Evolutionary conservation across 2,797 vertebrate species (phyloP).

Genomic region (Nannoperca australis): DNA sequence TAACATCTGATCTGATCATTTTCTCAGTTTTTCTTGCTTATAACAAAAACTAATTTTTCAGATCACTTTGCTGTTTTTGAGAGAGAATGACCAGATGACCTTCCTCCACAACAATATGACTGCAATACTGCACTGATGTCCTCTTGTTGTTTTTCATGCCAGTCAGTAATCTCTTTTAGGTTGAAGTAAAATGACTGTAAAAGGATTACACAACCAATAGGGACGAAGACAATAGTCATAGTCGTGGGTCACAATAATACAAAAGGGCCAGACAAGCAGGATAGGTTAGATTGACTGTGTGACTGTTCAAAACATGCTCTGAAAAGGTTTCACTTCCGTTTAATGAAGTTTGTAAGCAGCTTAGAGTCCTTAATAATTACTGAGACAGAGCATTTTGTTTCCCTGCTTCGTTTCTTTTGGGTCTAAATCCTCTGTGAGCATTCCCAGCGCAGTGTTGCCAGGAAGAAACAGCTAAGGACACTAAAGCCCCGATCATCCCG

Average conservation of each 20-base stretch:
- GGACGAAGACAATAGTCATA: slow-evolving; percentile 37
- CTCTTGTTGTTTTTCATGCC: slow-evolving; percentile 58
- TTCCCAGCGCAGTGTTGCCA: slow-evolving; percentile 47
- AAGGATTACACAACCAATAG: slow-evolving; percentile 61
- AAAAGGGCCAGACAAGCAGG: slow-evolving; percentile 64
- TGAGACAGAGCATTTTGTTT: slow-evolving; percentile 77
- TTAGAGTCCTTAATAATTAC: slow-evolving; percentile 84
- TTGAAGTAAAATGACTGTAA: slow-evolving; percentile 65
- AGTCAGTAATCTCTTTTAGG: slow-evolving; percentile 64
- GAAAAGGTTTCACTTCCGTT: slow-evolving; percentile 81
- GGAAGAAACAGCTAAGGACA: slow-evolving; percentile 65
- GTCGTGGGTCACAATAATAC: slow-evolving; percentile 53
- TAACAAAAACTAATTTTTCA: not conserved
- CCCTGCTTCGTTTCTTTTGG: slow-evolving; percentile 60
- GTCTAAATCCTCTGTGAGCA: slow-evolving; percentile 70
- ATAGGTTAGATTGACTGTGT: slow-evolving; percentile 64
- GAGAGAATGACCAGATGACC: slow-evolving; percentile 9
- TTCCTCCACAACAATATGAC: slow-evolving; percentile 32
- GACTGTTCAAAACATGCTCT: slow-evolving; percentile 78
- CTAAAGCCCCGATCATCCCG: slow-evolving; percentile 54
- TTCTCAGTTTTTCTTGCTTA: not conserved
- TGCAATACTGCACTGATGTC: slow-evolving; percentile 11
- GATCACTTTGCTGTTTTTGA: not conserved
- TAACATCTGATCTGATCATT: not conserved
- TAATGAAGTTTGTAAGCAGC: slow-evolving; percentile 85